phyloP scores from a whole-genome alignment of 2,797 vertebrate species.

The Rhadinocentrus ornatus region DNA sequence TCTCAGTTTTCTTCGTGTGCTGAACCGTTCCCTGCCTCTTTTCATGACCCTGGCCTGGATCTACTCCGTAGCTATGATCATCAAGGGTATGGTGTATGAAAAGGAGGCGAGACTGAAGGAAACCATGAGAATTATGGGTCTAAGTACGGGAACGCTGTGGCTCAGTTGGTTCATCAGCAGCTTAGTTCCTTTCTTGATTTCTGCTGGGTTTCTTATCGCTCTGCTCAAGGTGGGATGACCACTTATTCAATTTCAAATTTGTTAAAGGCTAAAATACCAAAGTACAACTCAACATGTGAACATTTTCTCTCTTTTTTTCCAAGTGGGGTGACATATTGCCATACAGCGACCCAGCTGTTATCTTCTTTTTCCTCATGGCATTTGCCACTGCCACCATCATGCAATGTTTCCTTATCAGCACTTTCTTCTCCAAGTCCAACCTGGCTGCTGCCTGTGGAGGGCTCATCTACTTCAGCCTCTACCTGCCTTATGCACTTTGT shows the following conservation, averaged over 20 bases:
- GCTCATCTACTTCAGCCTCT: conserved; percentile 89
- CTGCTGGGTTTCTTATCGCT: conserved; percentile 84
- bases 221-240: conserved; percentile 85
- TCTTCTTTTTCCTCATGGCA: conserved; percentile 89
- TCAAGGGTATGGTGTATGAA: conserved; percentile 92
- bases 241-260: background rate
- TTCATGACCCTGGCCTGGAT: conserved; percentile 95
- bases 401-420: conserved; percentile 93
- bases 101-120: conserved; percentile 92
- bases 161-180: conserved; percentile 94
- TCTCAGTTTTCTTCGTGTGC: conserved; percentile 88
- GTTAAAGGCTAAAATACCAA: background rate
- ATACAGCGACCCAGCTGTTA: conserved; percentile 85
- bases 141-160: conserved; percentile 87
- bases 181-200: conserved; percentile 88
- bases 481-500: conserved; percentile 90
- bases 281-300: background rate
- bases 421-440: conserved; percentile 90
- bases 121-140: conserved; percentile 93
- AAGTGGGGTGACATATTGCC: conserved; percentile 89
- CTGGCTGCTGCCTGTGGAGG: conserved; percentile 90
- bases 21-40: conserved; percentile 90
- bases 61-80: conserved; percentile 93
- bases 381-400: conserved; percentile 92
- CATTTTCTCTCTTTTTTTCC: background rate